A percentile compares a stretch with the other conserved stretches of the same genome.
Conservation (phyloP, 2,888 invertebrate genomes). For the Amphimallon solstitiale region DNA sequence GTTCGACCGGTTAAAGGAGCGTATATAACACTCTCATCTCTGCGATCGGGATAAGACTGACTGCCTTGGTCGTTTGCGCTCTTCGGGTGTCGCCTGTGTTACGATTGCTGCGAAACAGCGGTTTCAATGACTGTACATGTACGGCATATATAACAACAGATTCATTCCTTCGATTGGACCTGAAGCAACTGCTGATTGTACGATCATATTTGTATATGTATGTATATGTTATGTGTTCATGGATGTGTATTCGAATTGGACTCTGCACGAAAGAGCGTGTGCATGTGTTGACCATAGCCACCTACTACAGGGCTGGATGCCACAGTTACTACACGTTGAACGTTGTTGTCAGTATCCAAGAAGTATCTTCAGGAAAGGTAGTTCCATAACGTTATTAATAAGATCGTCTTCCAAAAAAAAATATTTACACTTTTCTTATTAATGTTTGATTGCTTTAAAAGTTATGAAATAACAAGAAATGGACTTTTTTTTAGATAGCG, state of each 20-base stretch:
- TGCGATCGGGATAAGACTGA: constrained; percentile 37
- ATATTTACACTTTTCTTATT: no score
- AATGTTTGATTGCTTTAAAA: no score
- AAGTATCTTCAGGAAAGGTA: background rate
- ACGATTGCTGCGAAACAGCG: no score
- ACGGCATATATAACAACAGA: background rate
- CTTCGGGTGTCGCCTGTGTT: background rate
- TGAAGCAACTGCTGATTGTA: constrained; percentile 1
- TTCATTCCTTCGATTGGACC: background rate
- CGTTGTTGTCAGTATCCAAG: constrained; percentile 9
- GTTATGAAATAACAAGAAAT: no score
- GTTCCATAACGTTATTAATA: background rate
- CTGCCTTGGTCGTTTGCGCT: background rate
- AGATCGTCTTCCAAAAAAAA: no score
- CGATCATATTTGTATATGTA: background rate
- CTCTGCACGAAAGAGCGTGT: constrained; percentile 39
- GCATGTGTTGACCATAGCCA: constrained; percentile 40
- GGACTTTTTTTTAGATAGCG: no score
- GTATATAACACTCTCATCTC: constrained; percentile 34
- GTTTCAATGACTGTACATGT: no score
- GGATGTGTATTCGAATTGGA: constrained; percentile 33
- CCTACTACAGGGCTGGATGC: constrained; percentile 38
- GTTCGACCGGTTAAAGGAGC: constrained; percentile 11
- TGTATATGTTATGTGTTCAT: background rate
- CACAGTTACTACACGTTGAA: constrained; percentile 9